Evolutionary conservation across 2,888 invertebrate genomes (phyloP).

Genomic region (Parelbella ahira): DNA sequence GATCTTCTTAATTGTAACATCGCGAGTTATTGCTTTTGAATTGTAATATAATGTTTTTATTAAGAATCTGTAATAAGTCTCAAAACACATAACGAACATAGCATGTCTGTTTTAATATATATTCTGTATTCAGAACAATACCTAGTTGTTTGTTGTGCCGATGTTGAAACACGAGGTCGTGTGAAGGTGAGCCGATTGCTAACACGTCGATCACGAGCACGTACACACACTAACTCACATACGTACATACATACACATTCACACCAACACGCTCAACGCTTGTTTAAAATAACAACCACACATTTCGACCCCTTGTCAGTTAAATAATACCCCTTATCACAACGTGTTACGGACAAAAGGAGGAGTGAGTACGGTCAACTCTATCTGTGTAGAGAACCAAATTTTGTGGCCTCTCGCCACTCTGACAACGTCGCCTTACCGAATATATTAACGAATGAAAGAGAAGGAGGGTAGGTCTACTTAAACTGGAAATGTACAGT

Average conservation of each 20-base stretch:
- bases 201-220: constrained; percentile 62
- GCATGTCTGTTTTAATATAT: not conserved
- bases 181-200: constrained; percentile 73
- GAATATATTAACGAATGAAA: not conserved
- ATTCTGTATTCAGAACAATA: constrained; percentile 52
- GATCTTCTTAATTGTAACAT: too few relatives aligned
- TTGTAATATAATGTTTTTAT: too few relatives aligned
- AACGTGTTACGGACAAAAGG: not conserved
- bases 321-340: constrained; percentile 10
- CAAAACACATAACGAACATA: too few relatives aligned
- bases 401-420: not conserved
- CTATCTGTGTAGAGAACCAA: constrained; percentile 30
- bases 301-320: constrained; percentile 2
- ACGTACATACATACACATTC: not conserved
- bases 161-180: constrained; percentile 77
- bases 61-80: too few relatives aligned
- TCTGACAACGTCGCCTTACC: not conserved
- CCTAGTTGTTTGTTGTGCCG: constrained; percentile 50
- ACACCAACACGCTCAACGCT: too few relatives aligned
- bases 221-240: constrained; percentile 22
- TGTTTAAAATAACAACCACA: constrained; percentile 4
- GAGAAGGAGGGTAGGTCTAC: constrained; percentile 1
- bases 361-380: constrained; percentile 34
- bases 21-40: too few relatives aligned
- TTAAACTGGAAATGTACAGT: constrained; percentile 1